A percentile compares a stretch with the other conserved stretches of the same genome.
phyloP scores from a whole-genome alignment of 2,888 invertebrate species.

The Myopa testacea region DNA sequence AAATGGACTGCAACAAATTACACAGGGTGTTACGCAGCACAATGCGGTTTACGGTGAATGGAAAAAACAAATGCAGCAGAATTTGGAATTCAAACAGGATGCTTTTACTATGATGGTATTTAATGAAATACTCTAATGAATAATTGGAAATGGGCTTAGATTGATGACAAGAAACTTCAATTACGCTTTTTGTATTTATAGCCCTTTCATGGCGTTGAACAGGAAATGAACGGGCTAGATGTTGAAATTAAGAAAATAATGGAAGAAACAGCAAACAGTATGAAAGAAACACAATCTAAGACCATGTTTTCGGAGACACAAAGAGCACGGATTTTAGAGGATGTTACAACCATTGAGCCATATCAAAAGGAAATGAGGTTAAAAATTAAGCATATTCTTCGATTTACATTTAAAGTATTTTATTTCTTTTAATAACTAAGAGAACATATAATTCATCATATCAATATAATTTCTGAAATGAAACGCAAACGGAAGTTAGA shows the following conservation, averaged over 20 bases:
- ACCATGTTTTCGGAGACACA: neutral
- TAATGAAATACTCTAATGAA: neutral
- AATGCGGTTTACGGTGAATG: neutral
- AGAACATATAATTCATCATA: neutral
- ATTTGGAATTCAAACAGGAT: neutral
- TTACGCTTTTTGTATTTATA: neutral
- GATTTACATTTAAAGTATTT: neutral
- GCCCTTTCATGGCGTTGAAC: neutral
- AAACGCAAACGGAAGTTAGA: neutral
- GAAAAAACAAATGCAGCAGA: neutral
- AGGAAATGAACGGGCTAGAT: neutral
- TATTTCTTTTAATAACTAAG: neutral
- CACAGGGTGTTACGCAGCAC: neutral
- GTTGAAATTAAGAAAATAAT: neutral
- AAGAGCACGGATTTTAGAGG: neutral
- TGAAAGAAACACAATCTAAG: neutral
- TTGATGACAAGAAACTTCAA: neutral
- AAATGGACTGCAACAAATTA: conserved; percentile 2
- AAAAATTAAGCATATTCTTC: neutral
- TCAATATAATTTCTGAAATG: neutral
- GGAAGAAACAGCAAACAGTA: neutral
- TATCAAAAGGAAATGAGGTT: conserved; percentile 11
- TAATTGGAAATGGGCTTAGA: neutral
- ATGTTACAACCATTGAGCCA: neutral
- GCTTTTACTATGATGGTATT: conserved; percentile 10